Evolutionary conservation across 2,113 vertebrate species (phyloP), one percentile per base, ranked within the genome.

Genomic region (Neofelis nebulosa): DNA sequence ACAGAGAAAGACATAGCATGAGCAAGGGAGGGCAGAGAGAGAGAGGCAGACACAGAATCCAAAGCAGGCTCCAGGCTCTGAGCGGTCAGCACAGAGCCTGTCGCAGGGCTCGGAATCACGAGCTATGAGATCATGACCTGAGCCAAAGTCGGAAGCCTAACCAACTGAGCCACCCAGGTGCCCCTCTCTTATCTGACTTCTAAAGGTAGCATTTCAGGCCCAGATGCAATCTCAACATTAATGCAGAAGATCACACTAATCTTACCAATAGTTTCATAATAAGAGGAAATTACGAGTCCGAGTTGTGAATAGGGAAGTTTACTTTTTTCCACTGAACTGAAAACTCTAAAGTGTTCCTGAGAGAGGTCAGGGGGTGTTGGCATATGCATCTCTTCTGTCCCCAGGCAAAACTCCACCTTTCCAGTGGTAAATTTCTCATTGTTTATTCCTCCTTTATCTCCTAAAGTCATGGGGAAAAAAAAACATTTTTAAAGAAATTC

Each of bases 201-300:
- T 79, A 11, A 29, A 65, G 73, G 45, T 36, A 76, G 57, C 4
- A 52, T 82, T 48, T 89, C 25, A 68, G 50, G 65, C 45, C 33
- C 52, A 96, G 63, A 14, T 36, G 33, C 16, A 76, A 91, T 83
- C 50, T 79, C 84, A 38, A 55, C 16, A n/a, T 36, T 18, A 65
- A 73, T 5, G 4, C 11, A 8, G 15, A 41, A 33, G 15, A 16
- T 69, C 36, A 94, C n/a, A 50, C 38, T 76, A 91, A 83, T 74
- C 99, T 99, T 99, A 99, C 99, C 99, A 86, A 99, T 99, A 85
- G 99, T 99, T 97, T 98, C 98, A 83, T 99, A 98, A 98, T 99
- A 99, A 16, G 99, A 99, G 97, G 99, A 98, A 94, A 99, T 98
- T 38, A 99, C 97, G 7, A 99, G 95, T 48, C 98, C 96, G 21